These are phyloP conservation scores for Drosophila truncata DNA, from an alignment of 1,140 invertebrate species.

Conservation along the genomic window DNA sequence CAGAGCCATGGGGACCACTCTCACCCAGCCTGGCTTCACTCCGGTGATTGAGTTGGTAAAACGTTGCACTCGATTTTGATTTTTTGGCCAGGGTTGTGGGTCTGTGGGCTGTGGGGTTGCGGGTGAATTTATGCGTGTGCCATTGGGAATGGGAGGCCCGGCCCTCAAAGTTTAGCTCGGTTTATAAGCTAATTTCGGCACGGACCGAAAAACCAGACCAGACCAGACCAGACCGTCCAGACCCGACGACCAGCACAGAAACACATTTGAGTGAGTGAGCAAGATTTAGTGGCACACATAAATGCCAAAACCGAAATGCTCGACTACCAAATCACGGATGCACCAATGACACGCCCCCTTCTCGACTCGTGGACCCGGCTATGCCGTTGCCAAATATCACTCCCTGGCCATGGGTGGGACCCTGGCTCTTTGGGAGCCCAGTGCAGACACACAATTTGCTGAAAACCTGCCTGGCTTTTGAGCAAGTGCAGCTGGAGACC, in stretches of 20 bases:
- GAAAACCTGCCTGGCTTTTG: slow-evolving; percentile 17
- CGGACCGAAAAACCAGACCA: slow-evolving; percentile 20
- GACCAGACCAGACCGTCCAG: slow-evolving; percentile 2
- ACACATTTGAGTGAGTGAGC: slow-evolving; percentile 74
- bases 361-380: slow-evolving; percentile 31
- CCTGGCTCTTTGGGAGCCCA: slow-evolving; percentile 12
- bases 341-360: slow-evolving; percentile 65
- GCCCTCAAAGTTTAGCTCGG: slow-evolving; percentile 62
- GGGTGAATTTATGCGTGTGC: slow-evolving; percentile 65
- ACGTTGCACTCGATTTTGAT: slow-evolving; percentile 79
- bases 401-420: not conserved
- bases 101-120: slow-evolving; percentile 1
- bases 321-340: slow-evolving; percentile 72
- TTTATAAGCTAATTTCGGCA: slow-evolving; percentile 77
- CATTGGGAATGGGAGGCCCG: slow-evolving; percentile 46
- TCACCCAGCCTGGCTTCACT: slow-evolving; percentile 25
- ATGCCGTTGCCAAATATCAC: slow-evolving; percentile 1
- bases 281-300: slow-evolving; percentile 79
- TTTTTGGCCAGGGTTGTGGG: slow-evolving; percentile 40
- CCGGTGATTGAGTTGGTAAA: slow-evolving; percentile 81
- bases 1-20: slow-evolving; percentile 57
- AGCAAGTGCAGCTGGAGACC: slow-evolving; percentile 65
- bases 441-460: slow-evolving; percentile 35
- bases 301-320: slow-evolving; percentile 80
- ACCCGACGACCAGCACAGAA: slow-evolving; percentile 4